Evolutionary conservation across 2,888 invertebrate genomes (phyloP).

Genomic region (Cerastis rubricosa): DNA sequence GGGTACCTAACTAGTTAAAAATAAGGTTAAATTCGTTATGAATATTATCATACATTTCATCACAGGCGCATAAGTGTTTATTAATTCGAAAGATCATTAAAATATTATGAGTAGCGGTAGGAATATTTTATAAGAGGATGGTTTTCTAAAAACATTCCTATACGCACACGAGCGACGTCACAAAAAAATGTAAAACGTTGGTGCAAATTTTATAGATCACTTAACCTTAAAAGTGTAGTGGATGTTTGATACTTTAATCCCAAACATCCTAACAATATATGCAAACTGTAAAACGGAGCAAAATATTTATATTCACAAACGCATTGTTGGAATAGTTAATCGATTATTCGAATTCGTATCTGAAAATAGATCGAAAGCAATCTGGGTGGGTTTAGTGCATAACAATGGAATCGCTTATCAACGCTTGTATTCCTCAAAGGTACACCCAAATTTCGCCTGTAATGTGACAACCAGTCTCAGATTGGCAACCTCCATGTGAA

Average conservation of each 20-base stretch:
- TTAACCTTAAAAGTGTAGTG: not conserved
- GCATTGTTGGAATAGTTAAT: conserved; percentile 31
- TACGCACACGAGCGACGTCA: not conserved
- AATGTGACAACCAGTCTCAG: not conserved
- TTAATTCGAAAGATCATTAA: not conserved
- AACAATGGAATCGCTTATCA: conserved; percentile 10
- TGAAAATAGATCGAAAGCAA: conserved; percentile 31
- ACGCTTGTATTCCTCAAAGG: not conserved
- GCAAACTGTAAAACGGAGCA: conserved; percentile 1
- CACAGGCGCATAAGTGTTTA: not conserved
- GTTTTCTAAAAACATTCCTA: not conserved
- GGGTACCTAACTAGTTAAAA: not conserved
- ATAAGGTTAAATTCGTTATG: not conserved
- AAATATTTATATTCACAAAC: conserved; percentile 27
- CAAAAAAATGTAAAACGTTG: not conserved
- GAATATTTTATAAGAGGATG: not conserved
- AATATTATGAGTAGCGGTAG: not conserved
- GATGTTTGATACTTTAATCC: not conserved
- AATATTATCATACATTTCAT: not conserved
- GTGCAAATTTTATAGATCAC: not conserved
- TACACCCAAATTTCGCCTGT: too few relatives aligned
- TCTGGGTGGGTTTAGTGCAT: conserved; percentile 14
- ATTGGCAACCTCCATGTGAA: not conserved
- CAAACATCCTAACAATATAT: not conserved
- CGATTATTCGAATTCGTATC: conserved; percentile 22